Evolutionary conservation across 2,888 invertebrate genomes (phyloP).

Genomic region (Atrina japonica): DNA sequence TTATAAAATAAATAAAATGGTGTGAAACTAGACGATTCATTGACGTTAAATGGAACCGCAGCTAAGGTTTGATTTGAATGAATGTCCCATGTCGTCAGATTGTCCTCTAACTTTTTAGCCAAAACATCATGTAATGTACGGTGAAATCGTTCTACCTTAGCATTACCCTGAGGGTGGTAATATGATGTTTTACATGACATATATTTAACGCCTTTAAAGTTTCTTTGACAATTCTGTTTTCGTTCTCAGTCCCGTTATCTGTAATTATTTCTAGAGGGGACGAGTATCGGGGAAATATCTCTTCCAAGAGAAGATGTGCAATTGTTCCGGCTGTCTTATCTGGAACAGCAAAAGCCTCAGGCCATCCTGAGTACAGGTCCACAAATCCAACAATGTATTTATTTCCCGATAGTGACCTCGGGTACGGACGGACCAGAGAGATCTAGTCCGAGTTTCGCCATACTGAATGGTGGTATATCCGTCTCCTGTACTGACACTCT

Average conservation of each 20-base stretch:
- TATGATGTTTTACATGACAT: constrained; percentile 35
- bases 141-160: constrained; percentile 22
- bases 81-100: too few species aligned
- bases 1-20: constrained; percentile 46
- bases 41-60: constrained; percentile 40
- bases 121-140: constrained; percentile 29
- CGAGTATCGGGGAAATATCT: constrained; percentile 33
- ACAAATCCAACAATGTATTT: too few species aligned
- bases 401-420: constrained; percentile 34
- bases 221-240: constrained; percentile 16
- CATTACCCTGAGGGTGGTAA: constrained; percentile 35
- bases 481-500: constrained; percentile 46
- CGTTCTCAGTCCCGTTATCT: constrained; percentile 40
- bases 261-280: constrained; percentile 34
- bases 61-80: constrained; percentile 43
- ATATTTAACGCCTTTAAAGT: constrained; percentile 32
- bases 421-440: constrained; percentile 45
- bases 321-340: constrained; percentile 24
- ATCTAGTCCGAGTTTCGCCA: constrained; percentile 44
- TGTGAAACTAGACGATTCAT: constrained; percentile 38
- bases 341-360: too few species aligned
- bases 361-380: constrained; percentile 14
- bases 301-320: constrained; percentile 29
- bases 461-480: constrained; percentile 45
- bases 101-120: too few species aligned